Evolutionary conservation across 1,140 invertebrate genomes (phyloP), one percentile per base, ranked within the genome.

Genomic region (Zaprionus vittiger): DNA sequence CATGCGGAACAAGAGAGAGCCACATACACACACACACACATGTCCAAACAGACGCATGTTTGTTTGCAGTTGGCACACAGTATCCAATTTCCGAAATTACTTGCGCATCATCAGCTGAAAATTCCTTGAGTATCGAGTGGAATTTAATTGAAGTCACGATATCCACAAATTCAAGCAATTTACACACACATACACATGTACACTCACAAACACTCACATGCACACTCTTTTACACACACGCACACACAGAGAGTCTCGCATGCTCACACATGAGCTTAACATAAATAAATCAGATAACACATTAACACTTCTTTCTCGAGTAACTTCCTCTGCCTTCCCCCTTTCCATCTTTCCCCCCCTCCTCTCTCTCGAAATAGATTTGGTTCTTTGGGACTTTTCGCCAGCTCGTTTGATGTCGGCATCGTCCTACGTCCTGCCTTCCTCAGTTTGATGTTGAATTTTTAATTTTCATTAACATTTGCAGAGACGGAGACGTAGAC

Each of bases 131-230:
- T 91, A 91, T 91, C 87, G 87, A 91, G 91, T 90, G 87, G 87
- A 91, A 91, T 91, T 91, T 91, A 91, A 91, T 91, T 91, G 87
- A 91, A 91, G 87, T 91, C 87, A 91, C 87, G 87, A 83, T 83
- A 84, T 84, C 61, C 79, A 90, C 85, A 90, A 83, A 91, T 91
- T 91, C 80, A 91, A 91, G 80, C 78, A 91, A 80, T 84, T 83
- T 78, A 71, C 73, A 77, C n/a, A 44, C 59, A 76, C 34, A 57
- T 49, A 60, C 47, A 70, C 41, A 66, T 24, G 2, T 44, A 59
- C 26, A 52, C 24, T 54, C 41, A 68, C 14, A 44, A 17, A 67
- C 49, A 61, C n/a, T n/a, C 52, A 59, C 28, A 70, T 17, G 26
- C 17, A n/a, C 57, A 70, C 31, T 6, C 26, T 56, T 17, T 47